phyloP scores from a whole-genome alignment of 2,113 vertebrate species.

The Pangasianodon gigas region DNA sequence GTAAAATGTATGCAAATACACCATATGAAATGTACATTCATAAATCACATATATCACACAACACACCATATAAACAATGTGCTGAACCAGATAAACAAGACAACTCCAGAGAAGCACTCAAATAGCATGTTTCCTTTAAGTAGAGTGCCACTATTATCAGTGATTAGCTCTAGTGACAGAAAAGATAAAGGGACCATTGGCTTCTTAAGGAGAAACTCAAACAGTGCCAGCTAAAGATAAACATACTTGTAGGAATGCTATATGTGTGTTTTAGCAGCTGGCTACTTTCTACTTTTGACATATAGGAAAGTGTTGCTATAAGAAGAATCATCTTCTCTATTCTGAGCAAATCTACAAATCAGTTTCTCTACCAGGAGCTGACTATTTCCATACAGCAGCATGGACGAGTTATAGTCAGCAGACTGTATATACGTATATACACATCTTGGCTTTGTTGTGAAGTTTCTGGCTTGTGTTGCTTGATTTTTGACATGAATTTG shows the following conservation, averaged over 20 bases:
- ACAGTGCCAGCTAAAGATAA: slow-evolving; percentile 22
- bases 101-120: not conserved
- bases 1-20: not conserved
- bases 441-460: not conserved
- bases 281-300: not conserved
- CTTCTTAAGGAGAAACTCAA: slow-evolving; percentile 23
- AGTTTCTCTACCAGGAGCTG: not conserved
- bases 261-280: slow-evolving; percentile 20
- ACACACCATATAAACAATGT: not conserved
- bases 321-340: not conserved
- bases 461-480: not conserved
- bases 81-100: slow-evolving; percentile 7
- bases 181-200: slow-evolving; percentile 43
- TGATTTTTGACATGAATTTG: not conserved
- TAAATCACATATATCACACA: not conserved
- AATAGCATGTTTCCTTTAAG: slow-evolving; percentile 20
- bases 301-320: not conserved
- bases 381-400: not conserved
- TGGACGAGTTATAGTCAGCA: not conserved
- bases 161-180: slow-evolving; percentile 24
- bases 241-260: not conserved
- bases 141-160: slow-evolving; percentile 17
- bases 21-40: not conserved
- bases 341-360: not conserved
- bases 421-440: not conserved